phyloP scores from a whole-genome alignment of 2,797 vertebrate genomes.

The Taenioides sp. region DNA sequence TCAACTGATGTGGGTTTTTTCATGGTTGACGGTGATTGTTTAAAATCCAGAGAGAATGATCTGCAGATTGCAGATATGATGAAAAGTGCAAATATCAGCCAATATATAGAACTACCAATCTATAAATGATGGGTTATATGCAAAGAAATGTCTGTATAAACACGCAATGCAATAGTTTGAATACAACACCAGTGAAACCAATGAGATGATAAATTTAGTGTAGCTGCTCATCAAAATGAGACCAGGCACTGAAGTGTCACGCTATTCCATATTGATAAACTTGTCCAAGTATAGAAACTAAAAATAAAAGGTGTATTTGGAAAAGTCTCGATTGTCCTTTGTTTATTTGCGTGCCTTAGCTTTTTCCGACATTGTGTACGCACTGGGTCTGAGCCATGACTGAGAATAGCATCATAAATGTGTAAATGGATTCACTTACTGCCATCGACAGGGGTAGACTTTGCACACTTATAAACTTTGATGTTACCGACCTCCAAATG shows the following conservation, averaged over 20 bases:
- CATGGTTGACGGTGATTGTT: too few species aligned
- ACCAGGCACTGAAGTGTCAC: constrained; percentile 15
- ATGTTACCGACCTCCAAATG: constrained; percentile 30
- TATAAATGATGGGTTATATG: background rate
- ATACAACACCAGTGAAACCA: background rate
- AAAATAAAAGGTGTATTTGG: background rate
- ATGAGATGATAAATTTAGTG: background rate
- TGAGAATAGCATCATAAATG: constrained; percentile 49
- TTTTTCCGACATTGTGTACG: constrained; percentile 5
- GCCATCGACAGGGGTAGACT: constrained; percentile 21
- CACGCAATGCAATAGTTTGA: too few species aligned
- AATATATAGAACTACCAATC: too few species aligned
- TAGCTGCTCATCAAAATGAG: too few species aligned
- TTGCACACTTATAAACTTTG: constrained; percentile 26
- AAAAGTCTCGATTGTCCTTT: background rate
- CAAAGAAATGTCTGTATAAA: too few species aligned
- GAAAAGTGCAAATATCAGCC: too few species aligned
- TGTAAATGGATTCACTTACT: constrained; percentile 46
- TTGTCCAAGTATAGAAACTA: background rate
- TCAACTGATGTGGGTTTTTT: too few species aligned
- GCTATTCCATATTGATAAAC: constrained; percentile 3
- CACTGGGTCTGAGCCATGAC: constrained; percentile 4
- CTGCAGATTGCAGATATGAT: too few species aligned
- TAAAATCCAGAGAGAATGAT: too few species aligned
- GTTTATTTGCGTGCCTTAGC: background rate